Evolutionary conservation across 2,888 invertebrate species (phyloP), one percentile per base, ranked within the genome.

Genomic region (Drosophila tanythrix): DNA sequence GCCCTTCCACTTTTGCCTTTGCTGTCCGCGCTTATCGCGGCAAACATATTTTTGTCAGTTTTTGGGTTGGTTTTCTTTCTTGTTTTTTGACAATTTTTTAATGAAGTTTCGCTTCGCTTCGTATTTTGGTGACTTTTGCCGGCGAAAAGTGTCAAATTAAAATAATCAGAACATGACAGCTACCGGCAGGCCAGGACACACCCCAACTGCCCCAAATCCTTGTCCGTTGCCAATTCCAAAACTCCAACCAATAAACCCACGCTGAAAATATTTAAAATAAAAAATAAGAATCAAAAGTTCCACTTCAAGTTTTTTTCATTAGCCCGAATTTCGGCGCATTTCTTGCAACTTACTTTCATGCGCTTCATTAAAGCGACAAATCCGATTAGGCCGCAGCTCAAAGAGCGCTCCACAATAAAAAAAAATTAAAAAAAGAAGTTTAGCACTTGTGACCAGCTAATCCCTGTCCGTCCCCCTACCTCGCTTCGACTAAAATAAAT

Each of bases 151-250:
- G 87, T 90, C 90, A 87, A 90, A 87, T 90, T 87, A 89, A 89
- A 90, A 89, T 87, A 87, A 87, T 87, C 87, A 90, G 87, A 87
- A 90, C 87, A 87, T 87, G 87, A 87, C 87, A 87, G 90, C 84
- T 89, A 89, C 89, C 89, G 90, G 88, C 82, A 79, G 76, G 82
- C 76, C 59, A 40, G 21, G 67, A 59, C 76, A 83, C 81, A 68
- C 76, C 70, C 52, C 35, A 38, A 21, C 18, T 15, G 21, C 6
- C 48, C 59, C 48, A 36, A 31, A 51, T 53, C 43, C 40, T 27
- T 25, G 7, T n/a, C 33, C 29, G 11, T 13, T 63, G 27, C 35
- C 62, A 59, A 29, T 29, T 11, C 35, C 59, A 57, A 59, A 38
- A 56, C 51, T 58, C 58, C 46, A 36, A 4, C 21, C 43, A 35